Evolutionary conservation across 2,797 vertebrate genomes (phyloP).

Genomic region (Sebastes taczanowskii): DNA sequence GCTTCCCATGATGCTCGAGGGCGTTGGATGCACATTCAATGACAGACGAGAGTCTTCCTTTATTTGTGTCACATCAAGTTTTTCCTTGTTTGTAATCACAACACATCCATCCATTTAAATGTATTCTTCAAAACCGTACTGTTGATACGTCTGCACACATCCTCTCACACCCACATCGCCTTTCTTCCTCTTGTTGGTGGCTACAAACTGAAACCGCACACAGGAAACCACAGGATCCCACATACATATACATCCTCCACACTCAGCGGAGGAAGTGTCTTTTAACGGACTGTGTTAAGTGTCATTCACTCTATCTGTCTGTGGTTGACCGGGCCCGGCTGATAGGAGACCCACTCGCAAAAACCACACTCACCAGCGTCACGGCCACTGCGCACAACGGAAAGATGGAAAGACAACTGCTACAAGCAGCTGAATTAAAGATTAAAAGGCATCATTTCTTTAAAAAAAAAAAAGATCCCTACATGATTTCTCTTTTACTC

Average conservation of each 20-base stretch:
- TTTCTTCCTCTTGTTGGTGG: constrained; percentile 35
- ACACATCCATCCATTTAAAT: constrained; percentile 11
- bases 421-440: constrained; percentile 58
- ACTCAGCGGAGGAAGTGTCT: constrained; percentile 42
- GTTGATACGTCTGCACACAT: constrained; percentile 31
- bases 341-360: not conserved
- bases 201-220: constrained; percentile 44
- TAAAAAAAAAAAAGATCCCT: constrained; percentile 1
- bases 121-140: not conserved
- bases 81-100: constrained; percentile 10
- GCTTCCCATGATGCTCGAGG: constrained; percentile 13
- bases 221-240: constrained; percentile 49
- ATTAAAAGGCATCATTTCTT: constrained; percentile 48
- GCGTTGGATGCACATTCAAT: not conserved
- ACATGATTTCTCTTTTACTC: constrained; percentile 46
- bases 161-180: not conserved
- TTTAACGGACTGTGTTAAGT: constrained; percentile 48
- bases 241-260: constrained; percentile 1
- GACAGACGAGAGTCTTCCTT: constrained; percentile 21
- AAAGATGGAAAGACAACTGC: constrained; percentile 20
- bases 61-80: not conserved
- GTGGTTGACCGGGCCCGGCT: constrained; percentile 30
- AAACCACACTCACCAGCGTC: not conserved
- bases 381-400: not conserved
- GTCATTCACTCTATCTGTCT: constrained; percentile 50